Base-by-base conservation (phyloP, 2,888 invertebrate genomes). In the Leptinotarsa haldemani region DNA sequence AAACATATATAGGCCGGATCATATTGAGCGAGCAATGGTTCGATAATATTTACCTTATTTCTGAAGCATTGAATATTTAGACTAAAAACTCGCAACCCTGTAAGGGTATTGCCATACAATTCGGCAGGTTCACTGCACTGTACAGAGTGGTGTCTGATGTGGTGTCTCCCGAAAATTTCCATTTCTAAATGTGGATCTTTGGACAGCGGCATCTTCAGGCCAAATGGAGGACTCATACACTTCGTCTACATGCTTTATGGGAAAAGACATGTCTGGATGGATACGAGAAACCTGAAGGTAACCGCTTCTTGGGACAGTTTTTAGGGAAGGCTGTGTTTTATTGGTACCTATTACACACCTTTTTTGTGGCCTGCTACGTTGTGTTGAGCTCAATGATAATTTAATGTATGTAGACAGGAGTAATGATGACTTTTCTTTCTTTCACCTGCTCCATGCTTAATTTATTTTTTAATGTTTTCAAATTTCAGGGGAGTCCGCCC, bases 301-400 rank as follows among this genome's bases (percentile, higher is more conserved):
- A 16, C 20, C 12, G 9, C 20, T 58, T 58, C 58, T 58, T 4
- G 25, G 25, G 25, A 25, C 25, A 25, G 58, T 25, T 58, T 25
- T 58, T 22, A 58, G 15, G 58, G 25, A 58, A 58, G 25, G 25
- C 58, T 58, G 58, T 58, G 58, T 25, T 58, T 53, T 58, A 58
- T 58, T 58, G 58, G 25, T 58, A 22, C 25, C 58, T 58, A 25
- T 25, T 15, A 25, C 25, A 40, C 58, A 22, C 15, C 25, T 9
- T 58, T 58, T 58, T 22, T 25, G 25, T 58, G 25, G 58, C 22
- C 58, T 25, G 15, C 58, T 58, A 25, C 25, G 25, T 58, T 25
- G 58, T 58, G 16, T 0, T 20, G 7, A 58, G 20, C 2, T n/a
- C 15, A 25, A 3, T 30, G 30, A 20, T 20, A 20, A 20, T 20